Base-by-base conservation (phyloP, 2,888 invertebrate genomes). In the Epinotia demarniana region DNA sequence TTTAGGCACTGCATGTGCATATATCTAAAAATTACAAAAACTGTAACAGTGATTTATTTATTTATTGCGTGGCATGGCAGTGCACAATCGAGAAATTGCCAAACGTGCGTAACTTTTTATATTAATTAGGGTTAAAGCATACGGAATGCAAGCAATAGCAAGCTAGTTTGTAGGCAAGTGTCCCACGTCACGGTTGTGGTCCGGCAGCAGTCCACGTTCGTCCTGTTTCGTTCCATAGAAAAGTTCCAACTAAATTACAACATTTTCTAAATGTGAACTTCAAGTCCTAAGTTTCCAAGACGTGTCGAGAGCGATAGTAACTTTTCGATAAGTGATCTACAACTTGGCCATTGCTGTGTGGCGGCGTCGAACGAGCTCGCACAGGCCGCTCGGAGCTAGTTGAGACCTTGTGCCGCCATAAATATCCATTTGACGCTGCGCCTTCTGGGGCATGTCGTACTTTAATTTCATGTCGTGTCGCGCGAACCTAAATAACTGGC, bases 381-480 rank as follows among this genome's bases (percentile, higher is more conserved):
- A 1, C 53, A 13, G n/a, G n/a, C 53, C 53, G 18, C 46, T 61
- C 27, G 16, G 12, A 16, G 16, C 62, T 43, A 58, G 46, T 19
- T 6, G 13, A 19, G 18, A 23, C 19, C 58, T n/a, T 43, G 55
- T 33, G 4, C 43, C 64, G 58, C 23, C 75, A 60, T 75, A 64
- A 75, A 70, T 75, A 64, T 70, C 75, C 60, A 74, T 74, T 74
- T 60, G 62, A n/a, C 63, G 60, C 53, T 18, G 53, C 18, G 63
- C 57, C 43, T 46, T n/a, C 13, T 13, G 53, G 61, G 55, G 27
- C 19, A 63, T 62, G 55, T 61, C 61, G 55, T 55, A 27, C 49
- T 72, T 49, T 60, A 39, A 60, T 60, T 53, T 60, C 60, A 27
- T 49, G 70, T 53, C 70, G 53, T 53, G 70, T 27, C 70, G 68